Evolutionary conservation across 2,888 invertebrate species (phyloP).

Genomic region (Polymixis lichenea): DNA sequence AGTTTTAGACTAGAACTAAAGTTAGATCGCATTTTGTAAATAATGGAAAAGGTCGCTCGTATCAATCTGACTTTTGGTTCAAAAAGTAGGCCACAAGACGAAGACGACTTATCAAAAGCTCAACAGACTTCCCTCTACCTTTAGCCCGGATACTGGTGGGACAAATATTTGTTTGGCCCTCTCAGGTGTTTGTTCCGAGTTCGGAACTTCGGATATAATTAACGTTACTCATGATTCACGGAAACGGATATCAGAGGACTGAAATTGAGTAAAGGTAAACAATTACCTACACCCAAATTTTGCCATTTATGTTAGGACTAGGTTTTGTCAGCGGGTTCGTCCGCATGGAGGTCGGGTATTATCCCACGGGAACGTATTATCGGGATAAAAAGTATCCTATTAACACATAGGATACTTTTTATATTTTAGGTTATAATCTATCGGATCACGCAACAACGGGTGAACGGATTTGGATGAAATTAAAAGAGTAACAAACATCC

Average conservation of each 20-base stretch:
- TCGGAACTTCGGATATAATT: conserved; percentile 11
- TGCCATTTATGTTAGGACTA: not conserved
- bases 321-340: no score
- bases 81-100: not conserved
- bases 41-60: not conserved
- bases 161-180: conserved; percentile 21
- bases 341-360: no score
- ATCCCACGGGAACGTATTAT: no score
- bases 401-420: no score
- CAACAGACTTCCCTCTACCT: not conserved
- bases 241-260: not conserved
- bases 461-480: no score
- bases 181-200: not conserved
- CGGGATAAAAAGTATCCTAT: no score
- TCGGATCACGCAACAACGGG: no score
- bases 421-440: no score
- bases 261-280: not conserved
- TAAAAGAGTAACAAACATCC: no score
- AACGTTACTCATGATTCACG: conserved; percentile 12
- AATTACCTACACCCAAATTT: not conserved
- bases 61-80: not conserved
- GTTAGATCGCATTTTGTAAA: no score
- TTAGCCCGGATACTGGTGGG: not conserved
- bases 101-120: not conserved
- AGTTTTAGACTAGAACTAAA: no score